These are phyloP conservation scores for Coptodon rendalli DNA, from an alignment of 2,113 vertebrate species.

Conservation along the genomic window DNA sequence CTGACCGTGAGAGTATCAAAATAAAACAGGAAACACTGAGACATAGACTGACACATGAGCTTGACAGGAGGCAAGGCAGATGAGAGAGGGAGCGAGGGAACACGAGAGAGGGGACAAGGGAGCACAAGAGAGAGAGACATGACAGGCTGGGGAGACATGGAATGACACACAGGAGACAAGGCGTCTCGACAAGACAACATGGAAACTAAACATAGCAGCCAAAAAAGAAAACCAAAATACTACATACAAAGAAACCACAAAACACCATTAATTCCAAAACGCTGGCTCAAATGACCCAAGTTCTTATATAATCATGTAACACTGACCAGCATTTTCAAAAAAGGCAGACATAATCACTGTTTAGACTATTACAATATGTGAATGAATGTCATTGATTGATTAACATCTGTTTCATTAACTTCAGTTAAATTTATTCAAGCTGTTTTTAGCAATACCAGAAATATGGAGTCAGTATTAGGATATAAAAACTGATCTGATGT, in stretches of 20 bases:
- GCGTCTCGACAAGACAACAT: background rate
- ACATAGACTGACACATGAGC: background rate
- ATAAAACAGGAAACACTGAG: background rate
- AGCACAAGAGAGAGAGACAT: background rate
- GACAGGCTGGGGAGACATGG: background rate
- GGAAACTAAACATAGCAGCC: background rate
- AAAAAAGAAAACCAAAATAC: background rate
- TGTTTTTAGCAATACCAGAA: background rate
- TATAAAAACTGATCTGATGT: background rate
- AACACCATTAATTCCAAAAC: background rate
- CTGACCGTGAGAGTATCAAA: background rate
- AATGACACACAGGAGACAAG: background rate
- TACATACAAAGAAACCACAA: background rate
- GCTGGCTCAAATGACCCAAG: background rate
- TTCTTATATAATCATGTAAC: background rate
- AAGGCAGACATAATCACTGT: background rate
- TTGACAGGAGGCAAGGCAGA: background rate
- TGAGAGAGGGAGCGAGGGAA: background rate
- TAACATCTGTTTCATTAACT: background rate
- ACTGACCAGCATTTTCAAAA: background rate
- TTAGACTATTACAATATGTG: background rate
- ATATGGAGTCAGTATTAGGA: background rate
- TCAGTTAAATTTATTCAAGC: background rate
- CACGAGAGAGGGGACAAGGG: accelerated
- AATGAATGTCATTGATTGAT: background rate